These are phyloP conservation scores for Ctenosaura bakeri DNA, from an alignment of 2,797 vertebrate species.

Conservation along the genomic window DNA sequence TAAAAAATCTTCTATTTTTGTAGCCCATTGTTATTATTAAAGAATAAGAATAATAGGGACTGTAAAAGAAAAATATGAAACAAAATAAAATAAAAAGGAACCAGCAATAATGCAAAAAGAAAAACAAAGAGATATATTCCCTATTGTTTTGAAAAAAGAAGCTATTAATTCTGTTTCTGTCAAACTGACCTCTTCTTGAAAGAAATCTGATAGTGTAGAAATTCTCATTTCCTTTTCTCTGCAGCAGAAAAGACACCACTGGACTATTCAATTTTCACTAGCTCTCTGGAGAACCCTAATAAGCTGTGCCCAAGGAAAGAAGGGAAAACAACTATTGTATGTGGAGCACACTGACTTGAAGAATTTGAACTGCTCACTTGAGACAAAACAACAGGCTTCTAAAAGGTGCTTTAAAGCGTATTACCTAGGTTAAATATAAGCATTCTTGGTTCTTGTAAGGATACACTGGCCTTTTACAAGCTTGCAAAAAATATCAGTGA, in stretches of 20 bases:
- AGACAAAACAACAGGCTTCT: constrained; percentile 23
- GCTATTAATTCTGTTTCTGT: constrained; percentile 44
- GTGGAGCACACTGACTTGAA: constrained; percentile 19
- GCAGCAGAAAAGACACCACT: constrained; percentile 44
- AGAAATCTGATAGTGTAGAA: constrained; percentile 53
- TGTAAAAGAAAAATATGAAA: no score
- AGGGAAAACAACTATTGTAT: constrained; percentile 42
- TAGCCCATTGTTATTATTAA: background rate
- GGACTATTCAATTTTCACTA: constrained; percentile 56
- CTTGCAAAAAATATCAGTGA: constrained; percentile 42
- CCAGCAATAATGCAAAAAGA: background rate
- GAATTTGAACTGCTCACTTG: constrained; percentile 21
- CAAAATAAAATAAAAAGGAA: background rate
- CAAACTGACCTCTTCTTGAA: constrained; percentile 47
- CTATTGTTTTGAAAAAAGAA: constrained; percentile 15
- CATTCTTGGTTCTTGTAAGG: background rate
- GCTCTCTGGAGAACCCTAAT: constrained; percentile 51
- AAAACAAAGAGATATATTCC: constrained; percentile 1
- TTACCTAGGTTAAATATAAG: constrained; percentile 19
- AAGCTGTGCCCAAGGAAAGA: constrained; percentile 51
- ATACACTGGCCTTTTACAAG: constrained; percentile 42
- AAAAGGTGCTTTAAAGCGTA: constrained; percentile 28
- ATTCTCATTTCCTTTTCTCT: constrained; percentile 63
- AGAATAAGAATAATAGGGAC: background rate
- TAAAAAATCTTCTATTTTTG: background rate